These are phyloP conservation scores for Apodemus sylvaticus DNA, from an alignment of 2,113 vertebrate genomes.

Conservation along the genomic window DNA sequence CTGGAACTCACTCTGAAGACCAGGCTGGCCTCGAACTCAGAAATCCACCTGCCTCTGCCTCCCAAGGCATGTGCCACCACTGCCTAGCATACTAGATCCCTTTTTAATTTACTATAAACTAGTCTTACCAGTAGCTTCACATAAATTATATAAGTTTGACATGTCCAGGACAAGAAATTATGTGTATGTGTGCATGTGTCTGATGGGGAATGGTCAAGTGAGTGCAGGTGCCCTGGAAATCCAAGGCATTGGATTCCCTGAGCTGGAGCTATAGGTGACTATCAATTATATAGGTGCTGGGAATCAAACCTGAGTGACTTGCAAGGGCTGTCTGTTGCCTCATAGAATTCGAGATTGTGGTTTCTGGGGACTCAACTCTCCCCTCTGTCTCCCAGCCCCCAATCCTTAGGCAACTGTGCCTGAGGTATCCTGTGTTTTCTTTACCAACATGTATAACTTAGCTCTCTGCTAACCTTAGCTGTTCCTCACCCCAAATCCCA, in stretches of 20 bases:
- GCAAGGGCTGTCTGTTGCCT: not conserved
- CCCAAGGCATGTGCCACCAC: no score
- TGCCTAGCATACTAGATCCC: no score
- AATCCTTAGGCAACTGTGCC: not conserved
- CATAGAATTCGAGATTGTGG: not conserved
- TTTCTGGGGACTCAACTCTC: not conserved
- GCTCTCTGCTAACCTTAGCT: not conserved
- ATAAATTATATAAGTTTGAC: not conserved
- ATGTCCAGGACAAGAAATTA: conserved; percentile 4
- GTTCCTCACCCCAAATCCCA: not conserved
- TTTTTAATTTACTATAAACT: not conserved
- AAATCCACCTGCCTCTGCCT: no score
- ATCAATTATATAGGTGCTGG: not conserved
- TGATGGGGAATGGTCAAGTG: not conserved
- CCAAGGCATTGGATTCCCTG: not conserved
- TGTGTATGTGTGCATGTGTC: not conserved
- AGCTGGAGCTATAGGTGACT: not conserved
- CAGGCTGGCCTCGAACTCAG: no score
- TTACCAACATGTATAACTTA: not conserved
- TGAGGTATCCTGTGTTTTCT: not conserved
- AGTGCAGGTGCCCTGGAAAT: not conserved
- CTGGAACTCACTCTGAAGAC: no score
- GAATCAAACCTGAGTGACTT: not conserved
- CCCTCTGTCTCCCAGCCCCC: not conserved
- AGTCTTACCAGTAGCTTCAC: not conserved